These are phyloP conservation scores for Tipula helvola DNA, from an alignment of 2,888 invertebrate genomes.

Conservation along the genomic window DNA sequence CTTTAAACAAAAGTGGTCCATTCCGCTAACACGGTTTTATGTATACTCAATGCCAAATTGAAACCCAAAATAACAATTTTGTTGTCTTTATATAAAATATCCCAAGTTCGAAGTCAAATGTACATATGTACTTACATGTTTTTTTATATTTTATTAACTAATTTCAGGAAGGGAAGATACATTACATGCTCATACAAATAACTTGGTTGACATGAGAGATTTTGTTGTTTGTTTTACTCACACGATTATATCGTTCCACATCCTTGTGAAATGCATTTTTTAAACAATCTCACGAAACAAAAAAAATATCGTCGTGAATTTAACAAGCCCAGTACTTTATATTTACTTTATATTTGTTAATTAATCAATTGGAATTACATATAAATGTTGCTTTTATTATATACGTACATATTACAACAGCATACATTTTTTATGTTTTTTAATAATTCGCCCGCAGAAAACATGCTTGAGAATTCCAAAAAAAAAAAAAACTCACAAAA, in stretches of 20 bases:
- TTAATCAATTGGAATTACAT: neutral
- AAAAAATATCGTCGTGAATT: neutral
- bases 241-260: neutral
- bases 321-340: neutral
- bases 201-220: neutral
- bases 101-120: too few species aligned
- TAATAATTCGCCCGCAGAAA: neutral
- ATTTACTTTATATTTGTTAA: neutral
- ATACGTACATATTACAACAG: neutral
- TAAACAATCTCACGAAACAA: neutral
- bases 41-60: too few species aligned
- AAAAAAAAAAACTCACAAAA: neutral
- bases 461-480: neutral
- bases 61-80: too few species aligned
- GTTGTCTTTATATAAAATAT: too few species aligned
- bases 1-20: too few species aligned
- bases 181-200: neutral
- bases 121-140: too few species aligned
- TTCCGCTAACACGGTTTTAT: too few species aligned
- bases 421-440: neutral
- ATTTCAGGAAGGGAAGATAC: neutral
- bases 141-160: too few species aligned
- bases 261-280: neutral
- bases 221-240: neutral
- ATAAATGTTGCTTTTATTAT: neutral